These are phyloP conservation scores for Okapia johnstoni DNA, from an alignment of 2,113 vertebrate genomes.

Conservation along the genomic window DNA sequence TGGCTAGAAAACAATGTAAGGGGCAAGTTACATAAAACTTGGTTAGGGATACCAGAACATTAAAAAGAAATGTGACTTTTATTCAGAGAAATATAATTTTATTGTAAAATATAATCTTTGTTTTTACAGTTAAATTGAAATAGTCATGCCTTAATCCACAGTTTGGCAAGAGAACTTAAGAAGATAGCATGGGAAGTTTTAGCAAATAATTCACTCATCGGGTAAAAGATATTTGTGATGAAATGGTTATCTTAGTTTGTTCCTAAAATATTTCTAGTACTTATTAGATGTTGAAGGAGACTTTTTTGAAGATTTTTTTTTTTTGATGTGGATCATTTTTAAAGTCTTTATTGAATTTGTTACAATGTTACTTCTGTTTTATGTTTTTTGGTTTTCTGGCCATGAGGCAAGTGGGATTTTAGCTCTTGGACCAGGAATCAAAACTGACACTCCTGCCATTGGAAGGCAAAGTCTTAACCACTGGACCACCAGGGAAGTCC, in stretches of 20 bases:
- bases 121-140: not conserved
- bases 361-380: not conserved
- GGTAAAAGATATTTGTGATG: not conserved
- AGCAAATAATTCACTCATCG: not conserved
- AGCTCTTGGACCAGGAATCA: not conserved
- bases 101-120: not conserved
- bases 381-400: not conserved
- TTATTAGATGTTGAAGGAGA: not conserved
- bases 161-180: not conserved
- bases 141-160: not conserved
- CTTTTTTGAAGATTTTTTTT: not conserved
- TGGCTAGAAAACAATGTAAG: not conserved
- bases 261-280: not conserved
- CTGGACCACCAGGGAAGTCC: not conserved
- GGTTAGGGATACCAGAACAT: not conserved
- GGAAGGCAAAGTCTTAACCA: not conserved
- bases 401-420: not conserved
- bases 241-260: not conserved
- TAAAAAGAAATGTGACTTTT: not conserved
- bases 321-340: not conserved
- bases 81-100: not conserved
- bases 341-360: not conserved
- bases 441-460: not conserved
- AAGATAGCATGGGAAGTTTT: not conserved
- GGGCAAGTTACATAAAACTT: not conserved